Evolutionary conservation across 1,140 invertebrate genomes (phyloP).

Genomic region (Drosophila biarmipes): DNA sequence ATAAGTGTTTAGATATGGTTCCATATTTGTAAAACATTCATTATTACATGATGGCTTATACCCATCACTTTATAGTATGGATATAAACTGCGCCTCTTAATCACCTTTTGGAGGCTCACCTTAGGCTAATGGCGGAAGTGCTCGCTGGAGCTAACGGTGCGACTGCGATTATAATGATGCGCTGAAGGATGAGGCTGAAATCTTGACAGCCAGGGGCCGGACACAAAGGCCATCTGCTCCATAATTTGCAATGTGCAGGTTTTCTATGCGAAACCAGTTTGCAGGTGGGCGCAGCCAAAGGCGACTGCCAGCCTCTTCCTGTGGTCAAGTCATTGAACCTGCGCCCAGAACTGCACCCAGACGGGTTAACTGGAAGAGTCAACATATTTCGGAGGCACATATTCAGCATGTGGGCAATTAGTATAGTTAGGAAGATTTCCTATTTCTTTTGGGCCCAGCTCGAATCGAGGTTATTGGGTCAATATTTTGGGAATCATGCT

Average conservation of each 20-base stretch:
- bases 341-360: conserved; percentile 20
- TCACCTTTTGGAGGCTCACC: conserved; percentile 10
- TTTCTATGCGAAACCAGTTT: conserved; percentile 63
- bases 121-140: conserved; percentile 34
- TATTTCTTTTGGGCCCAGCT: conserved; percentile 15
- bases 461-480: conserved; percentile 63
- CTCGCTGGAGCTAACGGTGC: conserved; percentile 12
- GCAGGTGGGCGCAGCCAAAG: conserved; percentile 22
- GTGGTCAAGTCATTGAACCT: conserved; percentile 73
- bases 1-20: too few species aligned
- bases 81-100: neutral
- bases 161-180: conserved; percentile 49
- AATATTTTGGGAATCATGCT: conserved; percentile 23
- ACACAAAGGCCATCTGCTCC: conserved; percentile 56
- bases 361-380: conserved; percentile 47
- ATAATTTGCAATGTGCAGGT: conserved; percentile 28
- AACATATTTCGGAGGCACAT: conserved; percentile 24
- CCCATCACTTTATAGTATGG: too few species aligned
- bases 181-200: conserved; percentile 56
- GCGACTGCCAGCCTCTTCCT: conserved; percentile 48
- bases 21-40: too few species aligned
- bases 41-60: too few species aligned
- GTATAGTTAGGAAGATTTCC: conserved; percentile 61
- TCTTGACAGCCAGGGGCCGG: conserved; percentile 53
- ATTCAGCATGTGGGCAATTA: conserved; percentile 52